These are phyloP conservation scores for Fopius arisanus DNA, from an alignment of 1,140 invertebrate species.

Conservation along the genomic window DNA sequence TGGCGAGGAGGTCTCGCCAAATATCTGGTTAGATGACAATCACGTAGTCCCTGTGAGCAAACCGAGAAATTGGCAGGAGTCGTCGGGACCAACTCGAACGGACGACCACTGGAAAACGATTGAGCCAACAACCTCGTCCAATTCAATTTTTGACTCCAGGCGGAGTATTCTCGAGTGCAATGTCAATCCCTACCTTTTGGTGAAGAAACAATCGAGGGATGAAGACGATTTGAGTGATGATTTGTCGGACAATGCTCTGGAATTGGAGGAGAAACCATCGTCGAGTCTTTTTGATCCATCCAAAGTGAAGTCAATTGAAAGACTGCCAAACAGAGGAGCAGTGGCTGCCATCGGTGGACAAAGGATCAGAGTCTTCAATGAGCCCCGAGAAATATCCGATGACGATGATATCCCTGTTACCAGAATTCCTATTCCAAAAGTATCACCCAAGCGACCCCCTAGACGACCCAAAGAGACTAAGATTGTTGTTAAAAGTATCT, in stretches of 20 bases:
- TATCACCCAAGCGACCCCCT: slow-evolving; percentile 62
- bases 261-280: slow-evolving; percentile 46
- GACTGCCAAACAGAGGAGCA: slow-evolving; percentile 52
- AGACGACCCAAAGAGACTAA: slow-evolving; percentile 55
- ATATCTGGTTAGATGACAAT: slow-evolving; percentile 40
- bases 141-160: slow-evolving; percentile 47
- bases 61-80: slow-evolving; percentile 40
- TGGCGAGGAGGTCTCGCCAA: slow-evolving; percentile 25
- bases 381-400: slow-evolving; percentile 51
- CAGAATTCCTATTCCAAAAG: slow-evolving; percentile 59
- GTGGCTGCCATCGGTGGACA: slow-evolving; percentile 63
- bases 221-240: slow-evolving; percentile 63
- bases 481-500: slow-evolving; percentile 61
- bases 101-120: slow-evolving; percentile 22
- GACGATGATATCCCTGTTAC: slow-evolving; percentile 47
- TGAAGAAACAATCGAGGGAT: slow-evolving; percentile 63
- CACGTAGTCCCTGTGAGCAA: slow-evolving; percentile 22
- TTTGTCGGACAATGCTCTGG: slow-evolving; percentile 65
- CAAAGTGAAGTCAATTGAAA: slow-evolving; percentile 61
- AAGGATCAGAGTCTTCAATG: slow-evolving; percentile 61
- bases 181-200: slow-evolving; percentile 84
- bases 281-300: slow-evolving; percentile 33
- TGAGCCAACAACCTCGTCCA: not conserved
- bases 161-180: slow-evolving; percentile 84
- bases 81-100: slow-evolving; percentile 4